These are phyloP conservation scores for Araneus ventricosus DNA, from an alignment of 1,140 invertebrate genomes.

Conservation along the genomic window DNA sequence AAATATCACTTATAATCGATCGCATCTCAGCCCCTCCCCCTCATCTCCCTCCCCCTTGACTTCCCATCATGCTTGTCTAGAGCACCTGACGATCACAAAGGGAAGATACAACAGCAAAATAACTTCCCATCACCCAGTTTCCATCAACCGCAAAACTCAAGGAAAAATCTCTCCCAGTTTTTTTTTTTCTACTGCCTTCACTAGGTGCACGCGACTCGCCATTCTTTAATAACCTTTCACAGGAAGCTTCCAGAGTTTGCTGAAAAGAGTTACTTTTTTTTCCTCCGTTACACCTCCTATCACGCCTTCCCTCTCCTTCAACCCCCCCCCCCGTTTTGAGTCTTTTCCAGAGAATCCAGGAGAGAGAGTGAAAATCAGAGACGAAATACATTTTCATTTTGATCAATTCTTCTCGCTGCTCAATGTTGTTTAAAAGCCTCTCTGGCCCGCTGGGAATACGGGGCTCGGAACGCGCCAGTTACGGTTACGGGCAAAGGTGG, in stretches of 20 bases:
- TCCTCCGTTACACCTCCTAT: neutral
- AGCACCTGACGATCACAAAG: slow-evolving; percentile 39
- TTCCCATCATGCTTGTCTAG: slow-evolving; percentile 13
- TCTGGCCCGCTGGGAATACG: neutral
- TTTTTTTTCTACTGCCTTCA: slow-evolving; percentile 26
- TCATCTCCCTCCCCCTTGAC: neutral
- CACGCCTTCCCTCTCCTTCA: neutral
- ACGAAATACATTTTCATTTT: neutral
- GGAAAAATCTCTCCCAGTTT: neutral
- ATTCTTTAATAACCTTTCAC: slow-evolving; percentile 49
- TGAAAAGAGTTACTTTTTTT: slow-evolving; percentile 7
- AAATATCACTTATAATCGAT: slow-evolving; percentile 40
- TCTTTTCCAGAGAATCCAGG: neutral
- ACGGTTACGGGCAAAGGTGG: neutral
- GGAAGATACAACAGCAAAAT: slow-evolving; percentile 27
- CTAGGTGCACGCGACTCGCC: neutral
- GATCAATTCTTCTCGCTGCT: neutral
- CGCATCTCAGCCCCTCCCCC: neutral
- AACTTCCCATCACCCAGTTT: slow-evolving; percentile 1
- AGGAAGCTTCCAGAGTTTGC: neutral
- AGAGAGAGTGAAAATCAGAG: neutral
- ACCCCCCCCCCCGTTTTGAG: neutral
- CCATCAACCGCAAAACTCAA: slow-evolving; percentile 6
- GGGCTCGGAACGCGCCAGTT: neutral
- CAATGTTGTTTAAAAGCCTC: neutral